Evolutionary conservation across 1,140 invertebrate genomes (phyloP).

Genomic region (Caligus rogercresseyi): DNA sequence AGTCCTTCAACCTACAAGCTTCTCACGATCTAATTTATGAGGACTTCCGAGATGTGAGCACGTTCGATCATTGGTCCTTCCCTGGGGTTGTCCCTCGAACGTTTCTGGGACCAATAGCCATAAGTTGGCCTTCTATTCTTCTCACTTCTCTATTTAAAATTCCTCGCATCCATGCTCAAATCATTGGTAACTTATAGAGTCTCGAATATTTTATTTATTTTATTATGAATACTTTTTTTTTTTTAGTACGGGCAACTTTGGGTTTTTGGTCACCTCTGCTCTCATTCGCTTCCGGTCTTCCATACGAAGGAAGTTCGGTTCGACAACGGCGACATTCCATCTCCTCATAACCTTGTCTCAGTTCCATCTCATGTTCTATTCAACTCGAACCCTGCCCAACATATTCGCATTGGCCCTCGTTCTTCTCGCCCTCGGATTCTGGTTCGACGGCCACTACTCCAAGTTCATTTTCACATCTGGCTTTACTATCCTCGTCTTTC

Average conservation of each 20-base stretch:
- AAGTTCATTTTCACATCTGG: constrained; percentile 66
- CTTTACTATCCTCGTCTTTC: constrained; percentile 71
- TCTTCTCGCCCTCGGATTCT: constrained; percentile 50
- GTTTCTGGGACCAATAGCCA: constrained; percentile 76
- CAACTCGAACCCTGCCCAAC: constrained; percentile 83
- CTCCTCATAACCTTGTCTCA: constrained; percentile 55
- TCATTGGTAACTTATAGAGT: constrained; percentile 52
- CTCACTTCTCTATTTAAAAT: constrained; percentile 47
- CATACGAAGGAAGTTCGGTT: constrained; percentile 55
- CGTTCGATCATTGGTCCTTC: constrained; percentile 97
- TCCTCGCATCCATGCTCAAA: constrained; percentile 41
- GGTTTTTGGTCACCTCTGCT: constrained; percentile 48
- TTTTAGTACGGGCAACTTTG: constrained; percentile 66
- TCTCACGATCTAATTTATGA: constrained; percentile 83
- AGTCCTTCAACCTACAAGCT: constrained; percentile 97
- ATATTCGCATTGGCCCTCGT: constrained; percentile 80
- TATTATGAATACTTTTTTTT: constrained; percentile 23
- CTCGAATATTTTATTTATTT: background rate
- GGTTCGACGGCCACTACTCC: constrained; percentile 52
- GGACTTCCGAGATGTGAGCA: constrained; percentile 55
- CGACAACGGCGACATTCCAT: constrained; percentile 39
- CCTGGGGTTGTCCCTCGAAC: constrained; percentile 93
- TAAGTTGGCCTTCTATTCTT: constrained; percentile 59
- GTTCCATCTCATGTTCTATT: constrained; percentile 95
- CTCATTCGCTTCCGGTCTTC: constrained; percentile 52